Base-by-base conservation (phyloP, 2,888 invertebrate species). In the Ophioninae sp. region DNA sequence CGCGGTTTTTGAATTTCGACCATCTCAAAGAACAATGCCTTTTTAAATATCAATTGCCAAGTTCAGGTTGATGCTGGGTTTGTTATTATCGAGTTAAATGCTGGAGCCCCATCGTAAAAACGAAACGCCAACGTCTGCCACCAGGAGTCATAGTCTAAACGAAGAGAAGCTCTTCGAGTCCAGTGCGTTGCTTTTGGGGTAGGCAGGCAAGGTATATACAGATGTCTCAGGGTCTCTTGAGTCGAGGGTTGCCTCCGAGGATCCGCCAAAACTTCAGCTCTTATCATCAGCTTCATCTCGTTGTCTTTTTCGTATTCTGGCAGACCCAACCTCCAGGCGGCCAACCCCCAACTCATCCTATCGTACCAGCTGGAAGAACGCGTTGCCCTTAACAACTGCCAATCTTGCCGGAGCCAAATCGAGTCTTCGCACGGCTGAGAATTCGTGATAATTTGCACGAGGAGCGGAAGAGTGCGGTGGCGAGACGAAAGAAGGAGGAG, bases 61-160 rank as follows among this genome's bases (percentile, higher is more conserved):
- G 30, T 30, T 30, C 30, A 30, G 2, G 30, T 30, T 2, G 3
- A 2, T 3, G 30, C 30, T 30, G 3, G 75, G 67, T 39, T 61
- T 70, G 65, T 56, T 50, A 37, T 59, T 61, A 68, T 76, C 50
- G 65, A 59, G 65, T 64, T 39, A 37, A 56, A 57, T 13, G 75
- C 7, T 3, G 65, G 57, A 68, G 30, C 41, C 78, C 67, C 74
- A 79, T 83, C 67, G 50, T 74, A 30, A 59, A 57, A 81, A 62
- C 69, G 61, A 62, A 50, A 75, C 65, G 82, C 7, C 17, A 61
- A 85, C 85, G 88, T 89, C 88, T 85, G 83, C 86, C 83, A 87
- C 86, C 86, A 89, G 89, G 82, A 90, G 89, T 91, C 91, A 91
- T 90, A 88, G 88, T 30, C 89, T 91, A 91, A 90, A 92, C 90